A percentile compares a stretch with the other conserved stretches of the same genome.
Conservation (phyloP, 2,797 vertebrate species). For the Dallia pectoralis region DNA sequence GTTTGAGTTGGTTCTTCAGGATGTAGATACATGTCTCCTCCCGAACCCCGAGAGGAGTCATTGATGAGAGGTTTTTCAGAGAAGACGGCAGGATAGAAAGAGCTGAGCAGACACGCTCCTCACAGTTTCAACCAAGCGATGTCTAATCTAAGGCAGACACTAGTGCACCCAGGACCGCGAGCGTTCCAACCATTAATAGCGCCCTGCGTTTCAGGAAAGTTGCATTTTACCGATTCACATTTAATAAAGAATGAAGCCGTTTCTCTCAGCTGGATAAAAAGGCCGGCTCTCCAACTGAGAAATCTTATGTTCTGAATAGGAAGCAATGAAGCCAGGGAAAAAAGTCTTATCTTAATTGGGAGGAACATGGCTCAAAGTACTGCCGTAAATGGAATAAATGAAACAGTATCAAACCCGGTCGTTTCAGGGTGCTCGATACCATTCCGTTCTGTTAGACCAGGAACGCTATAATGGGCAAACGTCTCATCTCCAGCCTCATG, state of each 20-base stretch:
- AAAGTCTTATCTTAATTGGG: no score
- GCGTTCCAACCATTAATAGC: neutral
- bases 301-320: slow-evolving; percentile 1
- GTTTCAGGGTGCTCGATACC: no score
- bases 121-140: neutral
- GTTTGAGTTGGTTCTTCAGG: slow-evolving; percentile 2
- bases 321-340: neutral
- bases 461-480: no score
- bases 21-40: neutral
- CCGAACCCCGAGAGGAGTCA: slow-evolving; percentile 13
- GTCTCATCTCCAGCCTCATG: no score
- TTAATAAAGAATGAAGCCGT: neutral
- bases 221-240: neutral
- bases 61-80: slow-evolving; percentile 14
- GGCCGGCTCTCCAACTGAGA: neutral
- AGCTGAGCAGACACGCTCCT: neutral
- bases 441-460: no score
- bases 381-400: no score
- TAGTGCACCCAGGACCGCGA: neutral
- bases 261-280: neutral
- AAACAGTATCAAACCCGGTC: no score
- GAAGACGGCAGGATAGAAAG: neutral
- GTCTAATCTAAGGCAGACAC: neutral
- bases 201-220: neutral
- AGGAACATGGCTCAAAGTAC: no score